Percentiles rank a stretch among this genome's conserved stretches.
Conservation (phyloP, 2,113 vertebrate species). For the Pterocles gutturalis region DNA sequence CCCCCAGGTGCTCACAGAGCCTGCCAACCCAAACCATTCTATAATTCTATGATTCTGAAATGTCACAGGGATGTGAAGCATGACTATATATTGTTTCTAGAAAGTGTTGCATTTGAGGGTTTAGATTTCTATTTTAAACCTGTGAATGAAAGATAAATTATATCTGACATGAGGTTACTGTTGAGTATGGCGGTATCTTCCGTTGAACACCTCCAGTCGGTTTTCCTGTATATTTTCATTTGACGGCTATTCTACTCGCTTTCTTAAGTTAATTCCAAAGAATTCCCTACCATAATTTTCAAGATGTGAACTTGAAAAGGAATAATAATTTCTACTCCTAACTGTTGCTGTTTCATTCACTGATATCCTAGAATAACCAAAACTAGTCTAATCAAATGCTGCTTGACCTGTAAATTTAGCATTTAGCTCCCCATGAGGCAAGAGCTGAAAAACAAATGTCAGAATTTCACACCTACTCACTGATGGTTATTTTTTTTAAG, state of each 20-base stretch:
- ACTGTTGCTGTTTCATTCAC: background rate
- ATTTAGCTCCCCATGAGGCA: background rate
- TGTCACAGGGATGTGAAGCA: rapidly evolving
- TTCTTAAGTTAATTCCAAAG: background rate
- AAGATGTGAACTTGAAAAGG: background rate
- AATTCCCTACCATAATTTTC: background rate
- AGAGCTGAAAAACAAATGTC: background rate
- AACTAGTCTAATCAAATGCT: background rate
- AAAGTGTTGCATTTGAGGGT: background rate
- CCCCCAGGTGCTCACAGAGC: background rate
- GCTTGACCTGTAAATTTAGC: background rate
- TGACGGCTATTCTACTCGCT: background rate
- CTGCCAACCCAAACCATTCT: background rate
- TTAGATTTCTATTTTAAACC: background rate
- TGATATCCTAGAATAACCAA: background rate
- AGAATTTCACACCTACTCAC: background rate
- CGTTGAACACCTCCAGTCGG: rapidly evolving
- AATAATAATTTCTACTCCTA: background rate
- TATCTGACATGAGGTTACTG: background rate
- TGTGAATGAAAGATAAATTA: background rate
- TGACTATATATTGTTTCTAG: background rate
- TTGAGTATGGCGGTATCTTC: background rate
- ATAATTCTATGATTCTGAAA: background rate
- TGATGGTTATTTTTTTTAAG: background rate
- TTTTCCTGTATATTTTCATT: background rate